Evolutionary conservation across 2,113 vertebrate genomes (phyloP), one percentile per base, ranked within the genome.

Genomic region (Ptyas mucosa): DNA sequence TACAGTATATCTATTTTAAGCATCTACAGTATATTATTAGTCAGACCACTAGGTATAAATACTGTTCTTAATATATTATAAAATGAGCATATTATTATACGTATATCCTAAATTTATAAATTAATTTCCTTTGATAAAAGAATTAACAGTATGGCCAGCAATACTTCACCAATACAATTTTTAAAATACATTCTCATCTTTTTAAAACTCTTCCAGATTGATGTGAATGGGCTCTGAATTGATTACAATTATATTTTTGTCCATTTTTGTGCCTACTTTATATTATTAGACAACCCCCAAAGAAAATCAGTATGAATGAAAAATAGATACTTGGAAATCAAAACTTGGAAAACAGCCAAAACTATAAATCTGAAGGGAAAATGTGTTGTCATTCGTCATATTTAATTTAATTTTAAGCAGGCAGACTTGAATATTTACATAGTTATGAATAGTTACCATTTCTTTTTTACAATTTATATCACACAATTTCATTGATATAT

Each of bases 311-410:
- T 87, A 89, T 93, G 86, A 93, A 93, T 90, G 92, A 90, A 93
- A 93, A 93, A 90, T 89, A 93, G 89, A 85, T 89, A 81, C 55
- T 93, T 90, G 90, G 92, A 93, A 93, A 93, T 90, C 92, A 93
- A 39, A 90, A 58, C 89, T 69, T 93, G 92, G 92, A 87, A 93
- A 93, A 93, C 24, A 90, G 92, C 92, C 92, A 90, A 39, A 93
- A 61, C 92, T 93, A 93, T 93, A 90, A 93, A 93, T 93, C 90
- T 87, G 90, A 87, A 88, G 53, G 5, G 34, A 93, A 93, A 93
- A 90, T 90, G 49, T 64, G 46, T 29, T 87, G 51, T 93, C 89
- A 93, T 90, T 93, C 90, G n/a, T 87, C 55, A 87, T 87, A 26
- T 26, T 75, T 90, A 57, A 61, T 93, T 85, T 90, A 64, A 90